Evolutionary conservation across 2,797 vertebrate genomes (phyloP).

Genomic region (Hozukius guyotensis): DNA sequence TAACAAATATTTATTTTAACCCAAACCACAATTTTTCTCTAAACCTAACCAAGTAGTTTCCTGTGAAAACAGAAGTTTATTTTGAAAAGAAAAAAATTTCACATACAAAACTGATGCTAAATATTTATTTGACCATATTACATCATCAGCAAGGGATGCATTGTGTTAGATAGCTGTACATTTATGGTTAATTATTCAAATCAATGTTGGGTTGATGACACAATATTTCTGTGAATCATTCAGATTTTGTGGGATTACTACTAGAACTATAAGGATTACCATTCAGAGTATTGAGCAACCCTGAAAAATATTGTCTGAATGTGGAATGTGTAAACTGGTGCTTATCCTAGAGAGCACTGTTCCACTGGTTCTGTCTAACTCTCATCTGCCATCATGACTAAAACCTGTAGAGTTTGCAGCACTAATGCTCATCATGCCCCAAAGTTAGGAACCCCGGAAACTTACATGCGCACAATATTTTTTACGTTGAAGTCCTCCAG

Average conservation of each 20-base stretch:
- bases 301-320: not conserved
- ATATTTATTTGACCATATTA: not conserved
- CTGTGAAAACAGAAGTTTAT: too few species aligned
- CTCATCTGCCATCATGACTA: not conserved
- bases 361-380: not conserved
- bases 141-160: not conserved
- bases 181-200: not conserved
- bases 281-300: too few species aligned
- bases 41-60: too few species aligned
- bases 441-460: not conserved
- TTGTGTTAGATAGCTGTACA: not conserved
- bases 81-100: too few species aligned
- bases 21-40: too few species aligned
- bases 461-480: conserved; percentile 93
- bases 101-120: too few species aligned
- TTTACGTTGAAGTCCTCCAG: conserved; percentile 97
- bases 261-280: too few species aligned
- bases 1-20: too few species aligned
- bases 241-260: not conserved
- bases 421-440: not conserved
- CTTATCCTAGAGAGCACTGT: not conserved
- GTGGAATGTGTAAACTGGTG: not conserved
- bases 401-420: not conserved
- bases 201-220: not conserved
- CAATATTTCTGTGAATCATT: not conserved